Evolutionary conservation across 1,140 invertebrate genomes (phyloP).

Genomic region (Aculops lycopersici): DNA sequence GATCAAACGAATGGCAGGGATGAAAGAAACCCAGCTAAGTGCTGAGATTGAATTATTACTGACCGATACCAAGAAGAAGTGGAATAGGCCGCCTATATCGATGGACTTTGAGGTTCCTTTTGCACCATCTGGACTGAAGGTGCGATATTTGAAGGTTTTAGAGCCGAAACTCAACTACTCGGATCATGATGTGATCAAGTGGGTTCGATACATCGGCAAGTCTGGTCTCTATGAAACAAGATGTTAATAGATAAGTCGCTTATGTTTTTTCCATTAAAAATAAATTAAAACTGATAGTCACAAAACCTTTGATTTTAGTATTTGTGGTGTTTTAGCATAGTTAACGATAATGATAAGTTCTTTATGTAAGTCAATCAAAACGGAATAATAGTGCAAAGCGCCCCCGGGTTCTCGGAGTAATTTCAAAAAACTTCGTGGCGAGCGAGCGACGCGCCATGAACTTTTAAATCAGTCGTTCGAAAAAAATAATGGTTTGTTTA

Average conservation of each 20-base stretch:
- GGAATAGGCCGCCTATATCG: conserved; percentile 97
- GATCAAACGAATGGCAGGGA: conserved; percentile 97
- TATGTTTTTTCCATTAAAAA: too few relatives aligned
- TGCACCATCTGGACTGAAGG: conserved; percentile 92
- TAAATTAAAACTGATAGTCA: too few relatives aligned
- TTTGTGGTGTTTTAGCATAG: too few relatives aligned
- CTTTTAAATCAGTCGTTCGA: too few relatives aligned
- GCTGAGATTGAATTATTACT: conserved; percentile 97
- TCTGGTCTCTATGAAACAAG: conserved; percentile 95
- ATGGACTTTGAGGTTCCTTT: conserved; percentile 95
- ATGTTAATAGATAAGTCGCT: conserved; percentile 41
- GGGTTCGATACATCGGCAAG: conserved; percentile 95
- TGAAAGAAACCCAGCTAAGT: conserved; percentile 98
- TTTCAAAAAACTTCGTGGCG: too few relatives aligned
- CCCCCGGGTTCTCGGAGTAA: too few relatives aligned
- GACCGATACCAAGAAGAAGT: conserved; percentile 96
- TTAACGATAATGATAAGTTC: too few relatives aligned
- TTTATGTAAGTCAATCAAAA: too few relatives aligned
- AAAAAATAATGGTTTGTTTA: too few relatives aligned
- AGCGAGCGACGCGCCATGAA: too few relatives aligned
- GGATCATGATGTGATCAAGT: conserved; percentile 99
- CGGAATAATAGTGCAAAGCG: too few relatives aligned
- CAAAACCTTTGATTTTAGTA: too few relatives aligned
- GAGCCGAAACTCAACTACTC: conserved; percentile 98
- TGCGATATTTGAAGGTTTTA: conserved; percentile 95